These are phyloP conservation scores for Desmodus rotundus DNA, from an alignment of 2,113 vertebrate genomes.

Conservation along the genomic window DNA sequence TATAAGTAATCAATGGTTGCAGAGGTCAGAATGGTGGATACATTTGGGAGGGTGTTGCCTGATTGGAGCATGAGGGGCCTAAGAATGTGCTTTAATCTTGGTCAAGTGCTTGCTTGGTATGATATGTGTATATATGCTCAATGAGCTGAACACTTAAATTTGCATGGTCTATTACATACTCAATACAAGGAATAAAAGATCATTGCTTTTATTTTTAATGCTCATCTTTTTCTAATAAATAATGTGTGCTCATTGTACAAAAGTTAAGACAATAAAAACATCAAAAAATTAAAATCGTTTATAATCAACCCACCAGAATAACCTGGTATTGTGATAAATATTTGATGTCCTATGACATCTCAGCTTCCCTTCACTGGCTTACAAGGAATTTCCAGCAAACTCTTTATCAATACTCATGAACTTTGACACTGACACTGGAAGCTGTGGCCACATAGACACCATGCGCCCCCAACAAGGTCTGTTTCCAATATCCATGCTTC, in stretches of 20 bases:
- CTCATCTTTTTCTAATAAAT: not conserved
- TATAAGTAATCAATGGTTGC: not conserved
- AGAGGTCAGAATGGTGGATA: not conserved
- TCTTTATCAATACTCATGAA: not conserved
- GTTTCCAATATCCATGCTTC: not conserved
- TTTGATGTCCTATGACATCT: not conserved
- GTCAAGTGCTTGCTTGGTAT: not conserved
- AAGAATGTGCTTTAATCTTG: not conserved
- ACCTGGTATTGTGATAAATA: not conserved
- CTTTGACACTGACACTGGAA: not conserved
- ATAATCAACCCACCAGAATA: not conserved
- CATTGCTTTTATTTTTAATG: not conserved
- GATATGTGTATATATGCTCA: not conserved
- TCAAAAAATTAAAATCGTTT: not conserved
- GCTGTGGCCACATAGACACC: not conserved
- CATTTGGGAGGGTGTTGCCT: not conserved
- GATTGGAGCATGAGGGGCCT: not conserved
- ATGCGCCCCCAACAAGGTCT: not conserved
- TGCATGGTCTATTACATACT: not conserved
- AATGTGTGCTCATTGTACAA: not conserved
- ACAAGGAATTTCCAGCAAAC: not conserved
- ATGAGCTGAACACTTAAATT: not conserved
- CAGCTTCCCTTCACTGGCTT: not conserved
- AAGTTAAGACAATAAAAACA: conserved; percentile 24
- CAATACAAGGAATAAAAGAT: not conserved